Evolutionary conservation across 2,113 vertebrate species (phyloP).

Genomic region (Rousettus leschenaultii): DNA sequence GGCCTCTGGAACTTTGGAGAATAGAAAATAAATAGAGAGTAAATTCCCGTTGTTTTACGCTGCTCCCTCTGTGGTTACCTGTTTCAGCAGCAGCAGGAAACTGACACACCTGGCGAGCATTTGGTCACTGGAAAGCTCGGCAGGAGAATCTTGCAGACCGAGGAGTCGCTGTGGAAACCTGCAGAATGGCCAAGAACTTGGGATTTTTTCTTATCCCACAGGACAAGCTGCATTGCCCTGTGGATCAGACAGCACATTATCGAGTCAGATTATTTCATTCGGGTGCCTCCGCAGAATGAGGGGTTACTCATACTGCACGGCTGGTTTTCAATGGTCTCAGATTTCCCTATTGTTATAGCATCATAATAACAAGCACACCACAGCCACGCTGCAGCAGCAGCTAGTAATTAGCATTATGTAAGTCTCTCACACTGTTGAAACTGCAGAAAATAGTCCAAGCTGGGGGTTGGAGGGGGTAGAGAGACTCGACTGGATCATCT

Average conservation of each 20-base stretch:
- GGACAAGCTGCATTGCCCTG: not conserved
- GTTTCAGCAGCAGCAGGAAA: not conserved
- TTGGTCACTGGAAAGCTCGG: not conserved
- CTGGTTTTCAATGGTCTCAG: constrained; percentile 29
- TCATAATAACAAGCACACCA: not conserved
- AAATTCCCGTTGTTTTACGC: not conserved
- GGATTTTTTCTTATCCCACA: not conserved
- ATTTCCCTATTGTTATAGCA: constrained; percentile 46
- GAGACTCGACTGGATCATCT: not conserved
- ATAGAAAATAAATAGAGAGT: not conserved
- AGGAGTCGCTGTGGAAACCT: not conserved
- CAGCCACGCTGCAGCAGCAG: not conserved
- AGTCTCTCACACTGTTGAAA: constrained; percentile 24
- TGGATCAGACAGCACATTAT: not conserved
- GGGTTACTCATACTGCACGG: not conserved
- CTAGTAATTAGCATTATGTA: constrained; percentile 27
- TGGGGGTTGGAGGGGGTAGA: not conserved
- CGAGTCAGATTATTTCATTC: constrained; percentile 37
- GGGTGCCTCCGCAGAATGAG: constrained; percentile 8
- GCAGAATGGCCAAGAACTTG: not conserved
- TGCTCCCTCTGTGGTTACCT: not conserved
- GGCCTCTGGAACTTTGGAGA: not conserved
- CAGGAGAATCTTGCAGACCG: accelerated
- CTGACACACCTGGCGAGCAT: not conserved
- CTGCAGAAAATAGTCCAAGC: not conserved